These are phyloP conservation scores for Parascotia fuliginaria DNA, from an alignment of 2,888 invertebrate species.

Conservation along the genomic window DNA sequence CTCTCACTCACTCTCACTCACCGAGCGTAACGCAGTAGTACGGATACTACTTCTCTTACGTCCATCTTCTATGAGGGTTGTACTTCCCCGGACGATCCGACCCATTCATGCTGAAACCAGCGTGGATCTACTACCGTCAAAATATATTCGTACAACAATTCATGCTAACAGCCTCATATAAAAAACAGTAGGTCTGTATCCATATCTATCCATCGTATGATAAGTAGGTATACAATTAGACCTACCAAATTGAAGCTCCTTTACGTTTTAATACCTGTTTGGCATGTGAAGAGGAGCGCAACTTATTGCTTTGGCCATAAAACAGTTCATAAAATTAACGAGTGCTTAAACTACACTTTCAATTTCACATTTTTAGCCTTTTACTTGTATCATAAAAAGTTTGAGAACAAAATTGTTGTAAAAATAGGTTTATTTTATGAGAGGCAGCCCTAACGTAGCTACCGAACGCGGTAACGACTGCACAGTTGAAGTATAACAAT, in stretches of 20 bases:
- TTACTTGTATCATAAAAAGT: not conserved
- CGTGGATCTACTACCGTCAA: too few species aligned
- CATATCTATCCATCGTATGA: too few species aligned
- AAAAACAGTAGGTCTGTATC: too few species aligned
- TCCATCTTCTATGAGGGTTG: too few species aligned
- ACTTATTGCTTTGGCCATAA: conserved; percentile 8
- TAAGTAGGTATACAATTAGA: not conserved
- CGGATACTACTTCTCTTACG: too few species aligned
- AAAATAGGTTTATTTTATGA: not conserved
- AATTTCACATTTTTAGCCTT: conserved; percentile 3
- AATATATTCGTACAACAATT: too few species aligned
- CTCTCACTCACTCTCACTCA: too few species aligned
- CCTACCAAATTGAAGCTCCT: not conserved
- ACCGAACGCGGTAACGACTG: not conserved
- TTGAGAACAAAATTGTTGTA: not conserved
- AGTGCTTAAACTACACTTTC: conserved; percentile 10
- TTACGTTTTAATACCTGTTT: not conserved
- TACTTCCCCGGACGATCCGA: too few species aligned
- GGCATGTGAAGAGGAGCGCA: not conserved
- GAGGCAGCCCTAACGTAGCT: conserved; percentile 4
- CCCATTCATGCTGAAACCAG: too few species aligned
- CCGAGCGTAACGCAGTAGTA: too few species aligned
- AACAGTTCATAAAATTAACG: conserved; percentile 31
- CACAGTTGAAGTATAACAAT: conserved; percentile 1
- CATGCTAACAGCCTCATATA: too few species aligned